These are phyloP conservation scores for Drepana arcuata DNA, from an alignment of 1,140 invertebrate genomes.

Conservation along the genomic window DNA sequence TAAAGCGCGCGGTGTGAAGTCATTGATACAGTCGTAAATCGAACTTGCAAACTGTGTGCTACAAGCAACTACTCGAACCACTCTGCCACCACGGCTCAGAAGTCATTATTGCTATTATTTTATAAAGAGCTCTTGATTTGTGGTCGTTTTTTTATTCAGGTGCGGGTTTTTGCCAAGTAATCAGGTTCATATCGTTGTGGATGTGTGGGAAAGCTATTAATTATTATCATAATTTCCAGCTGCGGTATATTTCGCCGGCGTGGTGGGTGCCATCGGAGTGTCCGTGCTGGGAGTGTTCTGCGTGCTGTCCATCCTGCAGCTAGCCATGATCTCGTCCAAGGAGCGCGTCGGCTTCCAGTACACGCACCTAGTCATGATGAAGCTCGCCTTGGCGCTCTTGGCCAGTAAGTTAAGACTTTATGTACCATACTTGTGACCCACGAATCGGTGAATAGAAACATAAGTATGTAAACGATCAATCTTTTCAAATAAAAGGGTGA, in stretches of 20 bases:
- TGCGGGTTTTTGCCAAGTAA: not conserved
- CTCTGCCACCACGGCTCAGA: too few relatives aligned
- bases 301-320: conserved; percentile 82
- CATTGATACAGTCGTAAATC: too few relatives aligned
- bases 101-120: too few relatives aligned
- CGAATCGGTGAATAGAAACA: too few relatives aligned
- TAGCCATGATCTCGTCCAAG: conserved; percentile 87
- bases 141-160: not conserved
- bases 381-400: conserved; percentile 81
- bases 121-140: not conserved
- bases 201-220: not conserved
- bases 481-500: too few relatives aligned
- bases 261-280: conserved; percentile 80
- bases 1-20: too few relatives aligned
- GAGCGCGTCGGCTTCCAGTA: conserved; percentile 85
- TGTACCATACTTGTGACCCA: too few relatives aligned
- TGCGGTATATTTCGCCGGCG: conserved; percentile 83
- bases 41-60: too few relatives aligned
- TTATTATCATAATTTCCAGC: conserved; percentile 67
- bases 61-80: too few relatives aligned
- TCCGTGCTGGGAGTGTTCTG: conserved; percentile 81
- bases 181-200: not conserved
- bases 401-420: conserved; percentile 86
- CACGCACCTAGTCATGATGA: conserved; percentile 80
- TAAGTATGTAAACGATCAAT: too few relatives aligned